Evolutionary conservation across 2,888 invertebrate species (phyloP).

Genomic region (Orchestes rusci): DNA sequence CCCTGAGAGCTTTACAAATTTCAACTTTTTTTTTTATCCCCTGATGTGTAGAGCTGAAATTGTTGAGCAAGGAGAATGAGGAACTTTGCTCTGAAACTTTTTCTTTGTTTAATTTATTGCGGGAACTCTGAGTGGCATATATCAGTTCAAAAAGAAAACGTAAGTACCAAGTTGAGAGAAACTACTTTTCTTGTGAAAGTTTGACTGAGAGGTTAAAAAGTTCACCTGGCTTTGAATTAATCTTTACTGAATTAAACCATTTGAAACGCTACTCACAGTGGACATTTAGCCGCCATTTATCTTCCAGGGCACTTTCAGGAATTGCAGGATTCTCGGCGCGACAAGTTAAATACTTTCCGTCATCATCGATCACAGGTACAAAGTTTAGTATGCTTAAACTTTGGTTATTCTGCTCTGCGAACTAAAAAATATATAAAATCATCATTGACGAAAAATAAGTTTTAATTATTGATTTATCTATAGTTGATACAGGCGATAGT

Average conservation of each 20-base stretch:
- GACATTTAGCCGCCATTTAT: constrained; percentile 80
- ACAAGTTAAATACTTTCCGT: constrained; percentile 83
- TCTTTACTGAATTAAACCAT: too few relatives aligned
- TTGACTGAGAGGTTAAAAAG: too few relatives aligned
- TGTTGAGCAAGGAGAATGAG: background rate
- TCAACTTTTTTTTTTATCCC: constrained; percentile 8
- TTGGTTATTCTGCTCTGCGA: constrained; percentile 73
- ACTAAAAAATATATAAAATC: constrained; percentile 48
- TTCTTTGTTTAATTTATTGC: too few relatives aligned
- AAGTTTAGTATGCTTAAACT: constrained; percentile 77
- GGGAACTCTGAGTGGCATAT: too few relatives aligned
- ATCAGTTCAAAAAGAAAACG: too few relatives aligned
- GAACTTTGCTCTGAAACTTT: too few relatives aligned
- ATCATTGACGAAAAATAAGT: background rate
- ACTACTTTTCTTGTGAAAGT: too few relatives aligned
- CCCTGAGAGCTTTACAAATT: constrained; percentile 9
- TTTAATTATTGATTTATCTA: background rate
- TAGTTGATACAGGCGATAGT: too few relatives aligned
- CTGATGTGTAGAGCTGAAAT: background rate
- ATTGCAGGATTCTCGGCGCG: constrained; percentile 82
- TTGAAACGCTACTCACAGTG: constrained; percentile 64
- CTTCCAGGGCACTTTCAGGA: constrained; percentile 74
- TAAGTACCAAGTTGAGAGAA: too few relatives aligned
- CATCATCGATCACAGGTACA: constrained; percentile 78
- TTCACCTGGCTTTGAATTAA: too few relatives aligned